Evolutionary conservation across 2,888 invertebrate genomes (phyloP).

Genomic region (Rhabditoides inermis): DNA sequence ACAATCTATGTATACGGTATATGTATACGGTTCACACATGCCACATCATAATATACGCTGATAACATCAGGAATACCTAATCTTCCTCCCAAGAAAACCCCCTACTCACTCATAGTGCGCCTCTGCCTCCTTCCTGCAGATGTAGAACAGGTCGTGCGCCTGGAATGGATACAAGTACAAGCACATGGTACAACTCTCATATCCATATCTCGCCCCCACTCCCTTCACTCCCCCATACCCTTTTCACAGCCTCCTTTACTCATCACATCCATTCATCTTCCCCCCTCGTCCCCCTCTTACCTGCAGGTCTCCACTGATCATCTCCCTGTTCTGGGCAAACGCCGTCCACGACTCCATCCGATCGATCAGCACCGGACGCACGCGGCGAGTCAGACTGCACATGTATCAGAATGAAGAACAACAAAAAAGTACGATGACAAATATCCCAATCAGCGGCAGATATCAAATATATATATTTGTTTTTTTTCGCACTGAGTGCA

Average conservation of each 20-base stretch:
- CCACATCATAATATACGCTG: no score
- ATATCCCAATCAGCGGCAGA: background rate
- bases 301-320: constrained; percentile 26
- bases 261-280: no score
- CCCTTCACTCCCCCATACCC: no score
- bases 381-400: constrained; percentile 35
- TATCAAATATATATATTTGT: background rate
- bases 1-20: background rate
- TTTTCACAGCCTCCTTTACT: no score
- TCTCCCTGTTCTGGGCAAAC: constrained; percentile 36
- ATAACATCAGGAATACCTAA: no score
- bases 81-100: background rate
- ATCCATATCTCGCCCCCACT: no score
- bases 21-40: background rate
- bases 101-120: constrained; percentile 39
- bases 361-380: constrained; percentile 47
- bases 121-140: constrained; percentile 47
- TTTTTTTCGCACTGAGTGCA: no score
- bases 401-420: background rate
- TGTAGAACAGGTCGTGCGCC: constrained; percentile 45
- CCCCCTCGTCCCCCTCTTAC: no score
- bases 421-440: background rate
- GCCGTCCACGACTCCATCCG: constrained; percentile 44
- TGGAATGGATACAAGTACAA: constrained; percentile 8
- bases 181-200: no score